Evolutionary conservation across 2,888 invertebrate genomes (phyloP), one percentile per base, ranked within the genome.

Genomic region (Noctua comes): DNA sequence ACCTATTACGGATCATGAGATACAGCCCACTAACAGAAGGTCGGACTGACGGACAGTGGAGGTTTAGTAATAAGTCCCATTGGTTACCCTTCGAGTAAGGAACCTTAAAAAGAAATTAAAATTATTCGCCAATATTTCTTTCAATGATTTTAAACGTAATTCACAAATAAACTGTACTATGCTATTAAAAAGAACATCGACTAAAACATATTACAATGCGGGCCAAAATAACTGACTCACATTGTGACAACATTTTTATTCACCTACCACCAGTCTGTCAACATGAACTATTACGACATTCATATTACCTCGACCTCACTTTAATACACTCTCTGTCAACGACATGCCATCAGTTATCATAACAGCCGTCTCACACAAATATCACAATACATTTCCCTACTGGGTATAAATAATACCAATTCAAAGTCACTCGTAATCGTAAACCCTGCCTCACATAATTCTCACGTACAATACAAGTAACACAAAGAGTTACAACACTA

Each of bases 391-490:
- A 85, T 80, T 79, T 65, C 68, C 73, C 65, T 57, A 77, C 82
- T 65, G n/a, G 8, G 66, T 66, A 80, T 80, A 88, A 81, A 84
- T 84, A 77, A 86, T 81, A 77, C 76, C 69, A 79, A 84, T 83
- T 79, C 86, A 86, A 84, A 84, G 84, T 72, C 74, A 80, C 54
- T 72, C 82, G 75, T 88, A 88, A 84, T 71, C 82, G 73, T 88
- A 88, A 85, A 82, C 72, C 79, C 74, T 66, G 40, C 66, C 68
- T 59, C 78, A 80, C 68, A 83, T 80, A 88, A 84, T 86, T 86
- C 74, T 65, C 84, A 83, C 86, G 64, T 78, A 81, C 86, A 88
- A 79, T 82, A 69, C 69, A 24, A 73, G 79, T 82, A 86, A 80
- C 79, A 71, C 69, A n/a, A 73, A 77, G 70, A 77, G 72, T 86